phyloP scores from a whole-genome alignment of 64 coral and sea anemone genomes.

The Pachyseris speciosa region DNA sequence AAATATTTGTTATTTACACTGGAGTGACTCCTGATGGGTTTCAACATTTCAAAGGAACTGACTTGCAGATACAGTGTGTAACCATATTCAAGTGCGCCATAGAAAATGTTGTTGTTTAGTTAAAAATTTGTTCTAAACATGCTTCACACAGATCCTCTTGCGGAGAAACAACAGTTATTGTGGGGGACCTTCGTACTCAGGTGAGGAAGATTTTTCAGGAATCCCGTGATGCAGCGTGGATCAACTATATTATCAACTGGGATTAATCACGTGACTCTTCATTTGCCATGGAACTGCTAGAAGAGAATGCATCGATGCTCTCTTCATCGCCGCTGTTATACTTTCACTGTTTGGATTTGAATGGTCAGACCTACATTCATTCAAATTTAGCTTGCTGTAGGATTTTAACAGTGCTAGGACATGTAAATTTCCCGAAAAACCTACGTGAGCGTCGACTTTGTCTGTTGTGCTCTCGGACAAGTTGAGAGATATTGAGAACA shows the following conservation, averaged over 20 bases:
- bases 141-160: no score
- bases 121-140: no score
- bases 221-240: background rate
- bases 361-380: background rate
- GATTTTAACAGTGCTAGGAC: constrained; percentile 6
- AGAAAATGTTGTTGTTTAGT: no score
- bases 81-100: no score
- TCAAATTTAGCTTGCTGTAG: constrained; percentile 30
- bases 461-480: background rate
- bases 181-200: no score
- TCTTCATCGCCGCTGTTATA: background rate
- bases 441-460: constrained; percentile 21
- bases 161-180: no score
- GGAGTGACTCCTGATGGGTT: no score
- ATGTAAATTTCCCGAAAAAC: constrained; percentile 18
- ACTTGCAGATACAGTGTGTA: no score
- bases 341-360: background rate
- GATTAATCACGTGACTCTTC: background rate
- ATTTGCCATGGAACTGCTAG: background rate
- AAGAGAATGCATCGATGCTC: background rate
- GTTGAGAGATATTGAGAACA: background rate
- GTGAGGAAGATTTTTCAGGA: background rate
- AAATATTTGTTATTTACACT: no score
- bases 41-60: no score
- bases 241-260: background rate